A percentile compares a stretch with the other conserved stretches of the same genome.
These are phyloP conservation scores for Epizoanthus scotinus DNA, from an alignment of 92 coral and sea anemone species.

Conservation along the genomic window DNA sequence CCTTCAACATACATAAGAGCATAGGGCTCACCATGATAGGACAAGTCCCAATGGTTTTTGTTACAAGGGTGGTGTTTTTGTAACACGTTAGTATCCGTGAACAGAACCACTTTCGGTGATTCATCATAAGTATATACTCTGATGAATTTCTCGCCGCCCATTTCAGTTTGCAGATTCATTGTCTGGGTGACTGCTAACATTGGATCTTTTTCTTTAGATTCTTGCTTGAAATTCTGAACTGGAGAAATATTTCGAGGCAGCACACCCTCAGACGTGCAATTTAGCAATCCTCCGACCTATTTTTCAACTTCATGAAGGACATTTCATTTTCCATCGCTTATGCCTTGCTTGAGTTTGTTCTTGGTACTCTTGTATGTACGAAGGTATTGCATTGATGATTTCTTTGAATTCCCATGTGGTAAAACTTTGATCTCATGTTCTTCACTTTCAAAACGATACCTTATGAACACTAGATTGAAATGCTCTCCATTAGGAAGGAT, in stretches of 20 bases:
- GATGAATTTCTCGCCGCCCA: slow-evolving; percentile 61
- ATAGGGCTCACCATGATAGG: slow-evolving; percentile 46
- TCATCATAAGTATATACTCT: slow-evolving; percentile 55
- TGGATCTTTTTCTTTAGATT: slow-evolving; percentile 44
- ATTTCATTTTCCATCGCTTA: slow-evolving; percentile 29
- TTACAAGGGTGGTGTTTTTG: slow-evolving; percentile 49
- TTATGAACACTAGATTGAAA: slow-evolving; percentile 50
- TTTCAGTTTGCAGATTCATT: slow-evolving; percentile 53
- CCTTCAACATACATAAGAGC: slow-evolving; percentile 47
- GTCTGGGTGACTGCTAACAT: slow-evolving; percentile 60
- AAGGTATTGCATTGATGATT: slow-evolving; percentile 48
- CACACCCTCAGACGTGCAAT: slow-evolving; percentile 43
- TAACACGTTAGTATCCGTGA: slow-evolving; percentile 52
- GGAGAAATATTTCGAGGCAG: slow-evolving; percentile 53
- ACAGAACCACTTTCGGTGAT: slow-evolving; percentile 59
- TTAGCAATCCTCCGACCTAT: slow-evolving; percentile 42
- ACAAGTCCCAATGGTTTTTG: slow-evolving; percentile 26
- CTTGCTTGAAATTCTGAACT: slow-evolving; percentile 51
- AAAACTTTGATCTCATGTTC: slow-evolving; percentile 48
- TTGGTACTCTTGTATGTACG: slow-evolving; percentile 54
- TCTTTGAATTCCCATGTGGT: slow-evolving; percentile 53
- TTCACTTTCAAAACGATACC: slow-evolving; percentile 53
- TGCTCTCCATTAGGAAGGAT: slow-evolving; percentile 40
- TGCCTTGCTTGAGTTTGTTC: background rate
- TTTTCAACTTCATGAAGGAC: slow-evolving; percentile 49